Evolutionary conservation across 2,113 vertebrate species (phyloP).

Genomic region (Urocynchramus pylzowi): DNA sequence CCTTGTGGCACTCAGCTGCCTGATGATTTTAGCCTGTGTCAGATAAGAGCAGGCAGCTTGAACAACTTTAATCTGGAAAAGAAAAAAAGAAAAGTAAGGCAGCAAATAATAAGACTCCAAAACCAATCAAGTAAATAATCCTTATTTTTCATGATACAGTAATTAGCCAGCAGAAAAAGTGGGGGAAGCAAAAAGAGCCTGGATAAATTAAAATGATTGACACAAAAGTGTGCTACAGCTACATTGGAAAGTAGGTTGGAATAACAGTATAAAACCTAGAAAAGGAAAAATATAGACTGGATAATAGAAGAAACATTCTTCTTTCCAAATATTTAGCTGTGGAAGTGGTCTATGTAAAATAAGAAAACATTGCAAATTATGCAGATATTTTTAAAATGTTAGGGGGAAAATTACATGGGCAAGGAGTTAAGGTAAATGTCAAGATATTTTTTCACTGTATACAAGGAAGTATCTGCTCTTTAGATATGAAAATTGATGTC

Average conservation of each 20-base stretch:
- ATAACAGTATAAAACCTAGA: neutral
- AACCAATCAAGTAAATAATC: neutral
- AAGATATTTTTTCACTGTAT: neutral
- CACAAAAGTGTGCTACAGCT: neutral
- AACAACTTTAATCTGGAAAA: neutral
- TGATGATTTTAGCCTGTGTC: neutral
- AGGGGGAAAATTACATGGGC: neutral
- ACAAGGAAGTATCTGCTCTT: neutral
- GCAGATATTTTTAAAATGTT: neutral
- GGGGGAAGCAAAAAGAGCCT: neutral
- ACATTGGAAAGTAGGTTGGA: neutral
- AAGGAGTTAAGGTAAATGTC: neutral
- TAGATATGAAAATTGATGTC: neutral
- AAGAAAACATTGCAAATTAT: neutral
- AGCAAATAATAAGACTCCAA: neutral
- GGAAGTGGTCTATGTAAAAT: neutral
- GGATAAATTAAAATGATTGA: neutral
- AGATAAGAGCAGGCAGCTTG: neutral
- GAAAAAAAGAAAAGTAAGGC: neutral
- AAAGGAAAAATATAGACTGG: neutral
- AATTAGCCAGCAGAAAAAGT: neutral
- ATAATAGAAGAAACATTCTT: neutral
- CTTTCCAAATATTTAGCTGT: neutral
- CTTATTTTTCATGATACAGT: neutral
- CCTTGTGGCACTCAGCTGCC: neutral